Evolutionary conservation across 2,113 vertebrate genomes (phyloP).

Genomic region (Scophthalmus maximus): DNA sequence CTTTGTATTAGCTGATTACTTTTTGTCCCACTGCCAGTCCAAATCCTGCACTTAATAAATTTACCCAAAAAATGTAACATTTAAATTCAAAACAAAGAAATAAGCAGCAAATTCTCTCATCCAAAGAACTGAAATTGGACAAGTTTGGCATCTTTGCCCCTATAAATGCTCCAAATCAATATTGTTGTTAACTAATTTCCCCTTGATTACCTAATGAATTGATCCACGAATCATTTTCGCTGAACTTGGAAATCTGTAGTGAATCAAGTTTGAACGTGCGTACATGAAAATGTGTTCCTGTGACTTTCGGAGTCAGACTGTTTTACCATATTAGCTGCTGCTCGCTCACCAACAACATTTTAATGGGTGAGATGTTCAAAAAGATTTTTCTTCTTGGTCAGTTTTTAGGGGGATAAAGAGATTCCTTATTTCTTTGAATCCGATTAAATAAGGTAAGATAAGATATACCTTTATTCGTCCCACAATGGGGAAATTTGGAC

Average conservation of each 20-base stretch:
- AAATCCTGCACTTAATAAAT: too few relatives aligned
- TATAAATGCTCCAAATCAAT: too few relatives aligned
- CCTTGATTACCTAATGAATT: background rate
- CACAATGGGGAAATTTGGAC: too few relatives aligned
- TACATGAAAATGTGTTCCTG: background rate
- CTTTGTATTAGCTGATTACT: too few relatives aligned
- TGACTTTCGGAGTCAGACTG: too few relatives aligned
- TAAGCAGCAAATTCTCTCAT: too few relatives aligned
- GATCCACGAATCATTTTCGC: background rate
- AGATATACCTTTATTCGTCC: too few relatives aligned
- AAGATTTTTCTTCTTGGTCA: constrained; percentile 1
- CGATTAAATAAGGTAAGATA: constrained; percentile 34
- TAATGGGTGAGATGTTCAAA: background rate
- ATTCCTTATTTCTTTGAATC: constrained; percentile 29
- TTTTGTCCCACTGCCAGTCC: too few relatives aligned
- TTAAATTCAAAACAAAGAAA: too few relatives aligned
- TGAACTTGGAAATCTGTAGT: background rate
- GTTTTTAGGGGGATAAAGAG: constrained; percentile 40
- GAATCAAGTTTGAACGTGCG: background rate
- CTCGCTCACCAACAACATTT: background rate
- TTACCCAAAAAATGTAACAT: too few relatives aligned
- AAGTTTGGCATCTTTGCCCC: too few relatives aligned
- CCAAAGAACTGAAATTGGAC: too few relatives aligned
- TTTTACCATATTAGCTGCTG: background rate
- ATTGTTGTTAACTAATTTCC: background rate